These are phyloP conservation scores for Naja naja DNA, from an alignment of 2,113 vertebrate species.

Conservation along the genomic window DNA sequence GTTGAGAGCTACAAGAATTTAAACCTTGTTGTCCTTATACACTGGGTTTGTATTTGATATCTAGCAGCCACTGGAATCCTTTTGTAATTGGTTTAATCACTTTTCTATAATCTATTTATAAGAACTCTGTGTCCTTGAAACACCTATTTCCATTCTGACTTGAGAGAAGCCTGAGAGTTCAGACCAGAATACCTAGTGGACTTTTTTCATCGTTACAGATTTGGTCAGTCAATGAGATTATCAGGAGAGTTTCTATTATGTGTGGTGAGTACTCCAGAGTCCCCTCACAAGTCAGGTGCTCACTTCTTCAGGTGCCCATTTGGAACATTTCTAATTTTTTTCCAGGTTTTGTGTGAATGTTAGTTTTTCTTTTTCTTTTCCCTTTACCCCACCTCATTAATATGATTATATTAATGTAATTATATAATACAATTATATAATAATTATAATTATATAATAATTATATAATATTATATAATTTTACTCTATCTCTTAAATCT, in stretches of 20 bases:
- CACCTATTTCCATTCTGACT: neutral
- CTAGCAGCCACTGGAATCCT: neutral
- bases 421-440: no score
- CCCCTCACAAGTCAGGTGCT: neutral
- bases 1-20: neutral
- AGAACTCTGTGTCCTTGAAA: neutral
- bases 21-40: neutral
- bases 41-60: neutral
- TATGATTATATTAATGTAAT: neutral
- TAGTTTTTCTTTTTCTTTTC: neutral
- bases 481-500: neutral
- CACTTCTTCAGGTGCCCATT: neutral
- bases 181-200: neutral
- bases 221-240: neutral
- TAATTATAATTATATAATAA: no score
- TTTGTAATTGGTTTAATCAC: neutral
- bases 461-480: neutral
- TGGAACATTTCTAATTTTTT: neutral
- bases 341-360: neutral
- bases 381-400: neutral
- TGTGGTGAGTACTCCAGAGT: neutral
- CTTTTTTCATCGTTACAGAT: neutral
- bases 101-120: neutral
- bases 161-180: neutral
- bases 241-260: neutral